Evolutionary conservation across 1,140 invertebrate genomes (phyloP), one percentile per base, ranked within the genome.

Genomic region (Popillia japonica): DNA sequence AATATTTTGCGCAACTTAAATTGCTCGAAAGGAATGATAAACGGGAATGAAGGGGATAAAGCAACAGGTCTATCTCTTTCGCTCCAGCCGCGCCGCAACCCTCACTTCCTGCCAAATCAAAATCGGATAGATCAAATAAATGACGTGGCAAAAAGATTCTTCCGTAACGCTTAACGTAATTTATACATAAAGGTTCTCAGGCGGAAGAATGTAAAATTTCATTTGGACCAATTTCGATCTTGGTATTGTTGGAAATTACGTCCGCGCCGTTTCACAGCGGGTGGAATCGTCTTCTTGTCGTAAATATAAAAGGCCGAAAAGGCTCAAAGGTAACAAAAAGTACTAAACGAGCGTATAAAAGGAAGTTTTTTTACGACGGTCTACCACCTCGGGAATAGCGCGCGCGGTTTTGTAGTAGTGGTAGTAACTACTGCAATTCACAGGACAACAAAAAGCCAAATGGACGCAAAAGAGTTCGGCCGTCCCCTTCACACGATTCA

Each of bases 151-250:
- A 55, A 55, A 55, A 55, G 11, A n/a, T 55, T 55, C 48, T n/a
- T 55, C 14, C n/a, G 14, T 17, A 55, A 17, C 48, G 11, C 48
- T 55, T 55, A 3, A 55, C 17, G 48, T 55, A 55, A 55, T 55
- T 55, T 55, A 55, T 55, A 55, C 14, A 34, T 34, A 55, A 55
- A 17, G 14, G 48, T 2, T 55, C 17, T 55, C 11, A n/a, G 17
- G n/a, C 48, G 48, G 48, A 55, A 55, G 48, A 55, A 55, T 55
- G 48, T n/a, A 55, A 17, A 55, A 55, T 55, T 55, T 55, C 48
- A 55, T 55, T 55, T 55, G 2, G 14, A 55, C 48, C 48, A 55
- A 55, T 55, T 55, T 55, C 17, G 17, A 55, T 55, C 48, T 17
- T 17, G 6, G 48, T 17, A 55, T 55, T 55, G 48, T 55, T 55